These are phyloP conservation scores for Loxodonta africana DNA, from an alignment of 2,113 vertebrate species.

Conservation along the genomic window DNA sequence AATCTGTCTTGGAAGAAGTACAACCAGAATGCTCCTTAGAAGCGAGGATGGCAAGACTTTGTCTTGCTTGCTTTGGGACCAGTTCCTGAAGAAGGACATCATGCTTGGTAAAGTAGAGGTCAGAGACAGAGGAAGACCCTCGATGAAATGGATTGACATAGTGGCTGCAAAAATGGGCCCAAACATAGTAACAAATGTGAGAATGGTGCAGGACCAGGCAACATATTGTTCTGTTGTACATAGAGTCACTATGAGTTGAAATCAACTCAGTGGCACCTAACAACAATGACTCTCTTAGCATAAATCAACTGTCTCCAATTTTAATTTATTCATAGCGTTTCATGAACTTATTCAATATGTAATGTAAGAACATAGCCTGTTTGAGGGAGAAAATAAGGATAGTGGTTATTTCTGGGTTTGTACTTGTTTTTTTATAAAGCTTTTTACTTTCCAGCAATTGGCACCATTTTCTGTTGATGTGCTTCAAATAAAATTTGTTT, in stretches of 20 bases:
- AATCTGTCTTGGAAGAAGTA: neutral
- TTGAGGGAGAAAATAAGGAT: neutral
- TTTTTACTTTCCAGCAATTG: neutral
- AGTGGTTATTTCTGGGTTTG: neutral
- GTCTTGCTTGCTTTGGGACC: neutral
- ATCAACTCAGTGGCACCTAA: too few species aligned
- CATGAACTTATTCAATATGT: neutral
- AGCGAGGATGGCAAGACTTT: neutral
- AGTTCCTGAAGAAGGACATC: neutral
- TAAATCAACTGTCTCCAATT: neutral
- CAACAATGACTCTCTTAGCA: neutral
- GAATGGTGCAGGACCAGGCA: neutral
- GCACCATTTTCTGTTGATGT: neutral
- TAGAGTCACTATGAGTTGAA: neutral
- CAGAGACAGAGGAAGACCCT: neutral
- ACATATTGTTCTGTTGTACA: neutral
- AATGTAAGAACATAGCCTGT: neutral
- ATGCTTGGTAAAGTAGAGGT: neutral
- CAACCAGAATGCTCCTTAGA: neutral
- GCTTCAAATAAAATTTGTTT: constrained; percentile 16
- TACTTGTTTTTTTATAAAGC: constrained; percentile 3
- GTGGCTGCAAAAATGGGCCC: neutral
- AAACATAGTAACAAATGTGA: neutral
- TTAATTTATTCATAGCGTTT: neutral
- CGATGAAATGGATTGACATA: neutral